phyloP scores from a whole-genome alignment of 2,113 vertebrate species.

The Ceyx melanurus region DNA sequence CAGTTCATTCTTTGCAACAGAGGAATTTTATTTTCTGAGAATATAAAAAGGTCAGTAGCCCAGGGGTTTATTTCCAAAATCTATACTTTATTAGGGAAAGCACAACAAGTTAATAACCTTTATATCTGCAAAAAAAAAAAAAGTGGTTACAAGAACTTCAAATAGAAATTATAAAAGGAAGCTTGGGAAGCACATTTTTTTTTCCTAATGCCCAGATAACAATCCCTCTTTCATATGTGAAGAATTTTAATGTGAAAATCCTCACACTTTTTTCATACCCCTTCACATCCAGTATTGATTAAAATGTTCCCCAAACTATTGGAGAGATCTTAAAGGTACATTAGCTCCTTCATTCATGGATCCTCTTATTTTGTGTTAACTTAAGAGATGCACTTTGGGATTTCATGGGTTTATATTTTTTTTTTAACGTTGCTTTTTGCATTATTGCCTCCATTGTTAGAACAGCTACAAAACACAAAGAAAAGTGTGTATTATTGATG shows the following conservation, averaged over 20 bases:
- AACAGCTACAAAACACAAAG: not conserved
- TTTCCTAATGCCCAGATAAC: not conserved
- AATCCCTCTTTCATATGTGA: not conserved
- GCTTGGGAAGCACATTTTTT: not conserved
- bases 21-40: constrained; percentile 45
- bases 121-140: not conserved
- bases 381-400: not conserved
- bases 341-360: not conserved
- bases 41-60: constrained; percentile 47
- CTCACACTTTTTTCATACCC: not conserved
- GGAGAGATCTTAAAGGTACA: not conserved
- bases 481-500: not conserved
- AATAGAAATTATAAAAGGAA: constrained; percentile 13
- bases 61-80: constrained; percentile 44
- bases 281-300: not conserved
- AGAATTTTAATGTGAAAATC: constrained; percentile 15
- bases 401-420: not conserved
- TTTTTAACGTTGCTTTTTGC: not conserved
- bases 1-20: not conserved
- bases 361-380: not conserved
- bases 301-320: not conserved
- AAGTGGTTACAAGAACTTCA: constrained; percentile 43
- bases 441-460: not conserved
- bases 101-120: constrained; percentile 35
- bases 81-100: constrained; percentile 49